Evolutionary conservation across 2,888 invertebrate genomes (phyloP).

Genomic region (Leucophenga maculata): DNA sequence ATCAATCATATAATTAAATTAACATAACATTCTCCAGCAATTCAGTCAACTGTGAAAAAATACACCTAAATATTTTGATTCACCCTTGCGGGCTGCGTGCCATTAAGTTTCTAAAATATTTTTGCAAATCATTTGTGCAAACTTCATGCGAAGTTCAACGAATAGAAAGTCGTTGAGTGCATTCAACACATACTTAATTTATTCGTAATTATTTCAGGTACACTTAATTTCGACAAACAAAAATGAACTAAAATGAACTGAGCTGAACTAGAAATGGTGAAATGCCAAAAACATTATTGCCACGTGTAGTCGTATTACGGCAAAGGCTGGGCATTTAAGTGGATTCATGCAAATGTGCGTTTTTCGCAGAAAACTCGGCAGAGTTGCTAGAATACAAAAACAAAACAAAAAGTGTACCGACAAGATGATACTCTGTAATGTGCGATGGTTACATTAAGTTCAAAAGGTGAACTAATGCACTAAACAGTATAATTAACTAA

Average conservation of each 20-base stretch:
- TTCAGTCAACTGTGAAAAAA: too few species aligned
- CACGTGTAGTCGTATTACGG: constrained; percentile 34
- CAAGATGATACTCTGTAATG: not conserved
- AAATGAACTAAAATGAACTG: too few species aligned
- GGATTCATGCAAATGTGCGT: not conserved
- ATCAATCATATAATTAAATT: too few species aligned
- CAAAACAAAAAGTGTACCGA: constrained; percentile 50
- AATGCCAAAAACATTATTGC: not conserved
- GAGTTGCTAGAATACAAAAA: constrained; percentile 30
- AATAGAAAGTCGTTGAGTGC: not conserved
- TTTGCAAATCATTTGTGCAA: too few species aligned
- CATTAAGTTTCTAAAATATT: too few species aligned
- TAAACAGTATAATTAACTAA: too few species aligned
- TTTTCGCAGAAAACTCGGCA: constrained; percentile 6
- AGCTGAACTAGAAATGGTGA: not conserved
- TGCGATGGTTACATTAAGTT: too few species aligned
- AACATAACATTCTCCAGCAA: too few species aligned
- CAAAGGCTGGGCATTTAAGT: constrained; percentile 12
- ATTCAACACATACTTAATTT: constrained; percentile 1
- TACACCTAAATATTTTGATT: too few species aligned
- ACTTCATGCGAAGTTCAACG: too few species aligned
- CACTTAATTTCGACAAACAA: constrained; percentile 1
- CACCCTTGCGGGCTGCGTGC: too few species aligned
- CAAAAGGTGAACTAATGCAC: too few species aligned
- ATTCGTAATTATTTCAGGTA: constrained; percentile 14